Evolutionary conservation across 1,140 invertebrate genomes (phyloP).

Genomic region (Drosophila persimilis): DNA sequence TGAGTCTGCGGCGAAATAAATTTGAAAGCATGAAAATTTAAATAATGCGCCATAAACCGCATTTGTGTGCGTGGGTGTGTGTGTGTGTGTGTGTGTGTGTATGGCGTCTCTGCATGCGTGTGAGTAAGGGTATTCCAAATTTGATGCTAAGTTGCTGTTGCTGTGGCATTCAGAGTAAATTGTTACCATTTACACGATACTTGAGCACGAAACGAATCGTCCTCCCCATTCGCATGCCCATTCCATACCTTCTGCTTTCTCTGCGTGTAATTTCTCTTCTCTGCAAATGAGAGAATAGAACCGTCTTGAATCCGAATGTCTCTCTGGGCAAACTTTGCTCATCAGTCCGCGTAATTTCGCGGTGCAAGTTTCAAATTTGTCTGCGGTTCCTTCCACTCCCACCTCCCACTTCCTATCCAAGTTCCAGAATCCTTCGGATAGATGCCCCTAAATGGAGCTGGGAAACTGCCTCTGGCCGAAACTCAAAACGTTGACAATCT

Average conservation of each 20-base stretch:
- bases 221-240: neutral
- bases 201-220: slow-evolving; percentile 27
- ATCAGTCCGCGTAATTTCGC: slow-evolving; percentile 68
- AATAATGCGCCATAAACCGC: slow-evolving; percentile 55
- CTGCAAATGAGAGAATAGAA: slow-evolving; percentile 30
- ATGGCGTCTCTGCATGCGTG: slow-evolving; percentile 4
- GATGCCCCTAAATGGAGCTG: no score
- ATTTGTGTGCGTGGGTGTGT: slow-evolving; percentile 13
- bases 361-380: slow-evolving; percentile 69
- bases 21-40: slow-evolving; percentile 61
- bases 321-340: slow-evolving; percentile 59
- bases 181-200: slow-evolving; percentile 66
- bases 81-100: neutral
- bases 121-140: slow-evolving; percentile 18
- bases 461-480: slow-evolving; percentile 38
- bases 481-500: slow-evolving; percentile 57
- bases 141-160: slow-evolving; percentile 25
- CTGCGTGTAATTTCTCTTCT: slow-evolving; percentile 41
- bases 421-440: slow-evolving; percentile 1
- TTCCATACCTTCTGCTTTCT: neutral
- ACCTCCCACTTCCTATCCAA: neutral
- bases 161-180: slow-evolving; percentile 28
- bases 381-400: slow-evolving; percentile 34
- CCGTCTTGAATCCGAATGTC: slow-evolving; percentile 27
- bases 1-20: slow-evolving; percentile 57